Conservation (phyloP, 2,113 vertebrate genomes). For the Cygnus buccinator region DNA sequence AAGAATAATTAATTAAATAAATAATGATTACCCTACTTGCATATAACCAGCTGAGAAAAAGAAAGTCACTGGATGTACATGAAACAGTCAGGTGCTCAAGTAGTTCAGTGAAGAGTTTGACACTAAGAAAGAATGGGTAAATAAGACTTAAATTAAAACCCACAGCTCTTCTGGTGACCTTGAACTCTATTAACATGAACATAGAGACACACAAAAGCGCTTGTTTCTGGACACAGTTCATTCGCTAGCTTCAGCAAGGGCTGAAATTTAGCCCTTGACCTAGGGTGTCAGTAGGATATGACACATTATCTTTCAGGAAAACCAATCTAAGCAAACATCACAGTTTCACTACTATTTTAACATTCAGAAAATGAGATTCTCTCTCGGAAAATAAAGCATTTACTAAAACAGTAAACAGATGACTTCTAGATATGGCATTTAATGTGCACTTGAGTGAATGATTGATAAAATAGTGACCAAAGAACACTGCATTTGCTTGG, state of each 20-base stretch:
- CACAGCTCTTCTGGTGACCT: neutral
- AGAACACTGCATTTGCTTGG: neutral
- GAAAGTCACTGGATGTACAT: neutral
- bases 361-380: neutral
- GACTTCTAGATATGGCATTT: neutral
- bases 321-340: neutral
- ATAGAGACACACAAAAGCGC: neutral
- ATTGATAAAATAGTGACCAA: neutral
- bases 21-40: neutral
- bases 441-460: neutral
- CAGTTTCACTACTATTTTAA: neutral
- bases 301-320: conserved; percentile 20
- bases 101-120: neutral
- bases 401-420: neutral
- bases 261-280: conserved; percentile 10
- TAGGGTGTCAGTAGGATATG: neutral
- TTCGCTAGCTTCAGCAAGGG: neutral
- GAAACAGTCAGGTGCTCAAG: neutral
- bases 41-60: neutral
- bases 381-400: neutral
- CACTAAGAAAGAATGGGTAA: neutral
- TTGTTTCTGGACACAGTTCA: conserved; percentile 13
- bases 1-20: neutral
- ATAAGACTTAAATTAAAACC: neutral
- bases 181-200: neutral